A percentile compares a stretch with the other conserved stretches of the same genome.
These are phyloP conservation scores for Vespertilio murinus DNA, from an alignment of 2,797 vertebrate species.

Conservation along the genomic window DNA sequence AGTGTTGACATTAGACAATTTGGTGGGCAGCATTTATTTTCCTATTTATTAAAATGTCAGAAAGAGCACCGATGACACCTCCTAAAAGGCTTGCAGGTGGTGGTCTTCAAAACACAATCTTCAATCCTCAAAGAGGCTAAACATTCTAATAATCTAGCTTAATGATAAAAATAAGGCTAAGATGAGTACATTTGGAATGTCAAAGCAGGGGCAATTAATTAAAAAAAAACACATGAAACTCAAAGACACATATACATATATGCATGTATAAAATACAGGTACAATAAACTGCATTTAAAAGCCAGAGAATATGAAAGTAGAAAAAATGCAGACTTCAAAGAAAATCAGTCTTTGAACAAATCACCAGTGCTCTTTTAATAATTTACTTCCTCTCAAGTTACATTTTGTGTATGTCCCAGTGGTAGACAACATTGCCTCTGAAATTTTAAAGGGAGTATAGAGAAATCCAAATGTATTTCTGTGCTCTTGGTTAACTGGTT, in stretches of 20 bases:
- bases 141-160: conserved; percentile 43
- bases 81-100: conserved; percentile 80
- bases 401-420: background rate
- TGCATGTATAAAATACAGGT: background rate
- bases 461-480: conserved; percentile 24
- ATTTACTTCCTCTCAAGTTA: conserved; percentile 71
- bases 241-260: background rate
- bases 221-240: conserved; percentile 7
- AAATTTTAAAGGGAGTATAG: background rate
- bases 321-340: conserved; percentile 61
- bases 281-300: conserved; percentile 55
- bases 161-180: conserved; percentile 42
- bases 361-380: conserved; percentile 55
- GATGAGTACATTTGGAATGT: conserved; percentile 9
- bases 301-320: conserved; percentile 47
- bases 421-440: conserved; percentile 61
- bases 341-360: conserved; percentile 49
- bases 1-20: conserved; percentile 81
- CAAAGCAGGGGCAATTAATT: background rate
- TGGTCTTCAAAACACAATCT: conserved; percentile 73
- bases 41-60: conserved; percentile 84
- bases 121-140: conserved; percentile 54
- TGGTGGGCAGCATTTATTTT: conserved; percentile 80
- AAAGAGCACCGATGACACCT: conserved; percentile 74
- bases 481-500: background rate